Conservation (phyloP, 92 coral and sea anemone species). For the Nematostella vectensis region DNA sequence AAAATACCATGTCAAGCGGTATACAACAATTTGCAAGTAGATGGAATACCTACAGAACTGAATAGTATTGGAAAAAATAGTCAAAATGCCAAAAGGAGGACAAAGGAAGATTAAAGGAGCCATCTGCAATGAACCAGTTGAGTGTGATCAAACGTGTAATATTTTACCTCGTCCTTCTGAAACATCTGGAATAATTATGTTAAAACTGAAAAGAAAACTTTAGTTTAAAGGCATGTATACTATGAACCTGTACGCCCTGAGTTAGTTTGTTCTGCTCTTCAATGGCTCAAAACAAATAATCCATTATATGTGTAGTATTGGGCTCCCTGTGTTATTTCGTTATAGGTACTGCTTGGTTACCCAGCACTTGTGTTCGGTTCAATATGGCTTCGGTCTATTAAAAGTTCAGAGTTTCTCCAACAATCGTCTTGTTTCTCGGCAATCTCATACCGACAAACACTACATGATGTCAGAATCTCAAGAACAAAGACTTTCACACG, state of each 20-base stretch:
- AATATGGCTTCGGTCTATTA: too few relatives aligned
- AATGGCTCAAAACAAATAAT: too few relatives aligned
- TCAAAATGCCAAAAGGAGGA: conserved; percentile 39
- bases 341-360: too few relatives aligned
- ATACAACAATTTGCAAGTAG: conserved; percentile 24
- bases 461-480: background rate
- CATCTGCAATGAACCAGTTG: conserved; percentile 47
- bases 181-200: conserved; percentile 30
- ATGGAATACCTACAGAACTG: conserved; percentile 42
- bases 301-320: too few relatives aligned
- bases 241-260: conserved; percentile 36
- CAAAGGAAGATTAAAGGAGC: conserved; percentile 36
- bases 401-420: too few relatives aligned
- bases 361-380: too few relatives aligned
- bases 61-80: conserved; percentile 31
- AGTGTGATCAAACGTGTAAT: conserved; percentile 36
- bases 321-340: too few relatives aligned
- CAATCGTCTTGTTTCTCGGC: background rate
- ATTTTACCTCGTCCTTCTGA: conserved; percentile 39
- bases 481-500: too few relatives aligned
- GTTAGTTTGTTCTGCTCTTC: too few relatives aligned
- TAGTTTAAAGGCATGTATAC: conserved; percentile 42
- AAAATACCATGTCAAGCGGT: conserved; percentile 46
- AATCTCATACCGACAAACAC: background rate
- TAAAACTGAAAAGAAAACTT: conserved; percentile 31